Percentiles rank a stretch among this genome's conserved stretches.
These are phyloP conservation scores for Microcebus murinus DNA, from an alignment of 2,113 vertebrate genomes.

Conservation along the genomic window DNA sequence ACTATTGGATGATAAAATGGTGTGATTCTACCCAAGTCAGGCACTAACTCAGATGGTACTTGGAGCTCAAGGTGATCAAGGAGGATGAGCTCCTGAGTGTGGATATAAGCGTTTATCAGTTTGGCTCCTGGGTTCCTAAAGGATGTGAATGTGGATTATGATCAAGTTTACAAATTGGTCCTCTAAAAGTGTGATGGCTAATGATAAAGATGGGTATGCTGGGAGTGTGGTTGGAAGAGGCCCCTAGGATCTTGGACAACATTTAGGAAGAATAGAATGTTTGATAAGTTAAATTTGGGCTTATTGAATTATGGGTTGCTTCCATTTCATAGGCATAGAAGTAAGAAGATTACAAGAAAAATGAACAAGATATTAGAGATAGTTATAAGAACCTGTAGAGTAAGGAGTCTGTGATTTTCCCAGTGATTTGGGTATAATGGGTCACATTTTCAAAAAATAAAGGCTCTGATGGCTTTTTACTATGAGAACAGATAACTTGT, in stretches of 20 bases:
- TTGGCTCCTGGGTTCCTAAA: background rate
- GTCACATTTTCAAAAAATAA: background rate
- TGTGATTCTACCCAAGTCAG: background rate
- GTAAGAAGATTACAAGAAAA: background rate
- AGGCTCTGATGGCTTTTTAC: background rate
- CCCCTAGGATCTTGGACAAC: background rate
- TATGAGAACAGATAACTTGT: background rate
- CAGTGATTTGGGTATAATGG: background rate
- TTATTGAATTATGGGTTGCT: background rate
- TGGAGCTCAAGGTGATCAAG: background rate
- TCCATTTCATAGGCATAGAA: background rate
- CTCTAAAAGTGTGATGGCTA: background rate
- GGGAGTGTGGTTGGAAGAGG: background rate
- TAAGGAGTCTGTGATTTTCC: background rate
- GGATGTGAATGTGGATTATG: background rate
- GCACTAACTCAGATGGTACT: background rate
- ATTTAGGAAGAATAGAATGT: background rate
- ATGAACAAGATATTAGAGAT: background rate
- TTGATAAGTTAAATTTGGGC: background rate
- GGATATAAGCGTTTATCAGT: background rate
- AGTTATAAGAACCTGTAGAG: background rate
- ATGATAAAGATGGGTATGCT: background rate
- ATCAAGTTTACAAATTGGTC: background rate
- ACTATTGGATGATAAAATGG: background rate
- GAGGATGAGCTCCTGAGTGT: background rate